Conservation (phyloP, 2,113 vertebrate genomes). For the Pardalotus punctatus region DNA sequence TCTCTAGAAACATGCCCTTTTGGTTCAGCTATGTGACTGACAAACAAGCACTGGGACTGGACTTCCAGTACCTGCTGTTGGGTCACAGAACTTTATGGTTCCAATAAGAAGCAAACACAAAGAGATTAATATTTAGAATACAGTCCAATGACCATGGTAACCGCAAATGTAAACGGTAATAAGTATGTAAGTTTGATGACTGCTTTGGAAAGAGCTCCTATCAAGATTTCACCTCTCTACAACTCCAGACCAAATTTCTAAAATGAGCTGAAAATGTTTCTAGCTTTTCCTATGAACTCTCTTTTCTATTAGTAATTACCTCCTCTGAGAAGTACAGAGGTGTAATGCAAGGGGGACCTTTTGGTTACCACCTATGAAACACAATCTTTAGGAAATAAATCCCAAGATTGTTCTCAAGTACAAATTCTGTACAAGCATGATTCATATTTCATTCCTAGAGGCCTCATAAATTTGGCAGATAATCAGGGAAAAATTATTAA, state of each 20-base stretch:
- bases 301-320: neutral
- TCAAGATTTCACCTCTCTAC: neutral
- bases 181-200: neutral
- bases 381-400: neutral
- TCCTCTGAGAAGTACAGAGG: neutral
- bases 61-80: neutral
- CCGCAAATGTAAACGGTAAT: neutral
- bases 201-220: neutral
- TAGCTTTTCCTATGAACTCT: neutral
- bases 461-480: neutral
- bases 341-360: neutral
- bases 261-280: neutral
- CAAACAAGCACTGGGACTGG: neutral
- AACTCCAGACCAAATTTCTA: neutral
- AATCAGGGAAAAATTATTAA: neutral
- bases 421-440: neutral
- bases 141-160: neutral
- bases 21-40: neutral
- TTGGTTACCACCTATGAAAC: neutral
- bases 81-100: neutral
- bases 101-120: neutral
- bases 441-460: neutral
- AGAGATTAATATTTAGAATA: neutral
- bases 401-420: neutral
- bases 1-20: neutral